Evolutionary conservation across 2,888 invertebrate genomes (phyloP).

Genomic region (Chesias legatella): DNA sequence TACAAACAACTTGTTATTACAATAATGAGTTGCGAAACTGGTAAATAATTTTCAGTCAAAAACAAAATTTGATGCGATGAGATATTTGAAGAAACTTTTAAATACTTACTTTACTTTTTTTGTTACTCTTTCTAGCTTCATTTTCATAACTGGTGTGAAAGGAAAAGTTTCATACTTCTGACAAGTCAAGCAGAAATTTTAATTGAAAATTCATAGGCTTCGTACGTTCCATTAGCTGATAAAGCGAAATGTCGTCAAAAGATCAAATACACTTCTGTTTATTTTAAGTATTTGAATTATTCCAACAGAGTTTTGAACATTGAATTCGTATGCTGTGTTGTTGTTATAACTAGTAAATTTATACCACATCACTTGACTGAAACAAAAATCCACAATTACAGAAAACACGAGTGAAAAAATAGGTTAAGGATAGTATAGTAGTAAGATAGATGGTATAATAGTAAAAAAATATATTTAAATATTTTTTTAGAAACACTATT

Average conservation of each 20-base stretch:
- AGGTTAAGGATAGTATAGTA: no score
- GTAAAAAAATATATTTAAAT: no score
- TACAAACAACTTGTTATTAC: no score
- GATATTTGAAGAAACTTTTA: conserved; percentile 19
- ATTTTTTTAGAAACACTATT: no score
- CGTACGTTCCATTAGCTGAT: conserved; percentile 24
- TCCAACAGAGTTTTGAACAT: no score
- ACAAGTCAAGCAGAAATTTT: conserved; percentile 30
- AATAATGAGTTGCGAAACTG: conserved; percentile 9
- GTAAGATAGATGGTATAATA: no score
- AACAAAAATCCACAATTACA: no score
- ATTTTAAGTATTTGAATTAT: not conserved
- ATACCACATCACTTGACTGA: no score
- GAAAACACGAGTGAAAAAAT: no score
- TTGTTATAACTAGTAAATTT: no score
- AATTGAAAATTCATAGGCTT: conserved; percentile 31
- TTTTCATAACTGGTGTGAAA: conserved; percentile 19
- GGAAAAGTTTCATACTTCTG: conserved; percentile 16
- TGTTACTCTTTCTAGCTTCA: conserved; percentile 15
- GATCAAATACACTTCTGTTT: not conserved
- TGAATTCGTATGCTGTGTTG: no score
- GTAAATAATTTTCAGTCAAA: conserved; percentile 5
- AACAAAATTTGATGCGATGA: conserved; percentile 19
- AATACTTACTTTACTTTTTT: no score
- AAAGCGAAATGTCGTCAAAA: conserved; percentile 17